Conservation (phyloP, 1,140 invertebrate genomes). For the Drosophila sp. region DNA sequence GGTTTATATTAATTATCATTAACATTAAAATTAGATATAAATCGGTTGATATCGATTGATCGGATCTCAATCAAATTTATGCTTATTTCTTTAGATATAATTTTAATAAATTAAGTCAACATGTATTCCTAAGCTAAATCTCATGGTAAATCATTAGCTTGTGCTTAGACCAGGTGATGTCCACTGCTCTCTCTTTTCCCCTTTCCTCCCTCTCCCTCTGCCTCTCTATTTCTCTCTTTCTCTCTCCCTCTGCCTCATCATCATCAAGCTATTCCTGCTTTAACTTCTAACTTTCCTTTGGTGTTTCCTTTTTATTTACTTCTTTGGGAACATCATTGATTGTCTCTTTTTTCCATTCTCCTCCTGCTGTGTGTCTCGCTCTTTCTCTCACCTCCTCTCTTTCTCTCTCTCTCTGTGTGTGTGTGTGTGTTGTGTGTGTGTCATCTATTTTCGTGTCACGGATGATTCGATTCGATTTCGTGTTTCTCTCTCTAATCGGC, state of each 20-base stretch:
- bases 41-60: too few species aligned
- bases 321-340: slow-evolving; percentile 1
- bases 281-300: background rate
- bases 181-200: background rate
- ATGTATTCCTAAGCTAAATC: background rate
- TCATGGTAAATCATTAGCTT: slow-evolving; percentile 2
- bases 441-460: slow-evolving; percentile 43
- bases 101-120: too few species aligned
- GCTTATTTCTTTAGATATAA: too few species aligned
- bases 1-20: too few species aligned
- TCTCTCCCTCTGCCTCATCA: slow-evolving; percentile 7
- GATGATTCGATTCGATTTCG: slow-evolving; percentile 21
- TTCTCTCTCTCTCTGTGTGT: slow-evolving; percentile 33
- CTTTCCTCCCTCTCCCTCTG: background rate
- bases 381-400: slow-evolving; percentile 14
- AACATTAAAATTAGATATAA: too few species aligned
- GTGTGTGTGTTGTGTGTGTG: slow-evolving; percentile 36
- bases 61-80: too few species aligned
- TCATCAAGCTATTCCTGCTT: background rate
- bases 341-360: background rate
- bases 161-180: background rate
- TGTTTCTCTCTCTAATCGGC: slow-evolving; percentile 74
- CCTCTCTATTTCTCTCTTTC: background rate
- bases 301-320: slow-evolving; percentile 4
- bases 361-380: slow-evolving; percentile 24